phyloP scores from a whole-genome alignment of 1,140 invertebrate species.

The Drosophila tani region DNA sequence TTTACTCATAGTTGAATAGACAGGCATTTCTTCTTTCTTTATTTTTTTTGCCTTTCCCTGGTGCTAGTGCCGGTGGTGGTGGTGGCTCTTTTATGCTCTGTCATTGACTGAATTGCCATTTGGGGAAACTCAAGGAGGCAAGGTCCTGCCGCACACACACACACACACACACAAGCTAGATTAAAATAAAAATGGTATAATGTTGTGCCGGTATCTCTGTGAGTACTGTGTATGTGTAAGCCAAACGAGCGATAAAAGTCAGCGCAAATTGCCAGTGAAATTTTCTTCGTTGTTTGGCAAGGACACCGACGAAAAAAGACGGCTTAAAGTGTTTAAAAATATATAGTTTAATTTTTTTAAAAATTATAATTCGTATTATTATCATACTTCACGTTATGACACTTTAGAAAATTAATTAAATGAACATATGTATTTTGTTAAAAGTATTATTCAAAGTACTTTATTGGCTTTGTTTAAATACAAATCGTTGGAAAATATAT shows the following conservation, averaged over 20 bases:
- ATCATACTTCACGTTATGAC: too few relatives aligned
- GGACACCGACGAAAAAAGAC: background rate
- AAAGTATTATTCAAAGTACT: too few relatives aligned
- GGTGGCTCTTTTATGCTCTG: constrained; percentile 60
- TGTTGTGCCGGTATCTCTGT: constrained; percentile 13
- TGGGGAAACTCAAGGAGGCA: constrained; percentile 37
- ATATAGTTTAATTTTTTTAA: too few relatives aligned
- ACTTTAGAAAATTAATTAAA: too few relatives aligned
- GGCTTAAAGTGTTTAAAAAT: too few relatives aligned
- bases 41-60: background rate
- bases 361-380: too few relatives aligned
- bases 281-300: constrained; percentile 8
- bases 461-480: too few relatives aligned
- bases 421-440: too few relatives aligned
- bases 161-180: constrained; percentile 19
- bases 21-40: constrained; percentile 48
- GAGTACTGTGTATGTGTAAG: constrained; percentile 11
- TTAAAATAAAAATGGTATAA: constrained; percentile 64
- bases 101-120: constrained; percentile 75
- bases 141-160: constrained; percentile 8
- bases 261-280: constrained; percentile 53
- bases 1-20: constrained; percentile 73
- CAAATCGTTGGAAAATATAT: too few relatives aligned
- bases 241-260: constrained; percentile 50
- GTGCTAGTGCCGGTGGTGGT: background rate